Base-by-base conservation (phyloP, 2,113 vertebrate species). In the Scortum barcoo region DNA sequence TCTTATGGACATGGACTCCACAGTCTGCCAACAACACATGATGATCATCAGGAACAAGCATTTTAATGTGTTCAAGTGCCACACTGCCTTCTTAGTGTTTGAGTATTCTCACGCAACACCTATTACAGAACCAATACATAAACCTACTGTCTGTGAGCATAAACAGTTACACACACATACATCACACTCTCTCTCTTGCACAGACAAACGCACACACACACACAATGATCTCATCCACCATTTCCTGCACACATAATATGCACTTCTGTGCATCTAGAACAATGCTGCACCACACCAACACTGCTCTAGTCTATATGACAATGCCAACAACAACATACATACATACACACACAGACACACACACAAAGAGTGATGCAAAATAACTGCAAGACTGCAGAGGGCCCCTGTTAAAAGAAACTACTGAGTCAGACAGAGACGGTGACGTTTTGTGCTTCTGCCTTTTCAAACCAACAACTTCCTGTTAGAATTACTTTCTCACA, bases 1-100 rank as follows among this genome's bases (percentile, higher is more conserved):
- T 89, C 92, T 97, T 97, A 86, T 98, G 97, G 81, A 97, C 95
- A 57, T 97, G 92, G 67, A 93, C 93, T 78, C 93, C 88, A 77
- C 97, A 98, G 86, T 92, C 97, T 98, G 93, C 33, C 81, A 81
- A 54, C 56, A 84, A 66, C 40, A 66, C 19, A 66, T 19, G 14
- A 74, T 4, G 16, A 30, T 58, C 2, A 36, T 26, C 40, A 76
- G 10, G 36, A 51, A 51, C n/a, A 57, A 28, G n/a, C 66, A n/a
- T 36, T 11, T 36, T 40, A 1, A 40, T 40, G 40, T 40, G 40
- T 40, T 40, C 42, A 12, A 14, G 17, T 19, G 46, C 19, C 19
- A 48, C 17, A 48, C 42, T 12, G 42, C 10, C 42, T 44, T 44
- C 11, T 44, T 17, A 19, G 48, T 51, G 48, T 50, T 50, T 2